Evolutionary conservation across 2,113 vertebrate genomes (phyloP).

Genomic region (Microcebus jonahi): DNA sequence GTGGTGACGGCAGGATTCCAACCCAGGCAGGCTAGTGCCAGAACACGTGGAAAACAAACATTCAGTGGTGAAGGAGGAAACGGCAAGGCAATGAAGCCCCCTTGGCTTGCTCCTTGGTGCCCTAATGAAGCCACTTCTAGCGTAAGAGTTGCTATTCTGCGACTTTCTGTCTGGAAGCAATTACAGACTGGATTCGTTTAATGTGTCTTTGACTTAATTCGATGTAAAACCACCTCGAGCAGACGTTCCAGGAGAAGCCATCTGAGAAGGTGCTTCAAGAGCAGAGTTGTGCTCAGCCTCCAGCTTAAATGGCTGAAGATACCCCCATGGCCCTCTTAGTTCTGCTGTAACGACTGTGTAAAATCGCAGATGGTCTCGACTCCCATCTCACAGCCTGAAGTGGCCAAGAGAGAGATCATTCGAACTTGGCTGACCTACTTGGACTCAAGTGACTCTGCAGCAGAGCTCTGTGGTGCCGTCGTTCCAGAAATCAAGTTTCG

Average conservation of each 20-base stretch:
- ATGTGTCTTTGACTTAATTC: slow-evolving; percentile 39
- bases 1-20: neutral
- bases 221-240: neutral
- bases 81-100: neutral
- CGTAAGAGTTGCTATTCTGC: neutral
- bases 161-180: neutral
- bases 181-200: neutral
- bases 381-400: slow-evolving; percentile 55
- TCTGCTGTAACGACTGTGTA: neutral
- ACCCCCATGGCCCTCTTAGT: neutral
- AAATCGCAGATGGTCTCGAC: slow-evolving; percentile 68
- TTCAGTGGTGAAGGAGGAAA: neutral
- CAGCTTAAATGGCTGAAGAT: neutral
- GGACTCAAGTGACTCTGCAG: slow-evolving; percentile 70
- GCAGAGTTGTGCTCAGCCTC: neutral
- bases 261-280: neutral
- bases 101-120: neutral
- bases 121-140: neutral
- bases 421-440: slow-evolving; percentile 78
- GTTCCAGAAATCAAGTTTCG: slow-evolving; percentile 34
- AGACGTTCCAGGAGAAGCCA: neutral
- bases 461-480: slow-evolving; percentile 1
- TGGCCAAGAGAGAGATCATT: slow-evolving; percentile 64
- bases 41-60: neutral
- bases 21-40: neutral